Percentiles rank a stretch among this genome's conserved stretches.
phyloP scores from a whole-genome alignment of 2,113 vertebrate genomes.

The Cyanistes caeruleus region DNA sequence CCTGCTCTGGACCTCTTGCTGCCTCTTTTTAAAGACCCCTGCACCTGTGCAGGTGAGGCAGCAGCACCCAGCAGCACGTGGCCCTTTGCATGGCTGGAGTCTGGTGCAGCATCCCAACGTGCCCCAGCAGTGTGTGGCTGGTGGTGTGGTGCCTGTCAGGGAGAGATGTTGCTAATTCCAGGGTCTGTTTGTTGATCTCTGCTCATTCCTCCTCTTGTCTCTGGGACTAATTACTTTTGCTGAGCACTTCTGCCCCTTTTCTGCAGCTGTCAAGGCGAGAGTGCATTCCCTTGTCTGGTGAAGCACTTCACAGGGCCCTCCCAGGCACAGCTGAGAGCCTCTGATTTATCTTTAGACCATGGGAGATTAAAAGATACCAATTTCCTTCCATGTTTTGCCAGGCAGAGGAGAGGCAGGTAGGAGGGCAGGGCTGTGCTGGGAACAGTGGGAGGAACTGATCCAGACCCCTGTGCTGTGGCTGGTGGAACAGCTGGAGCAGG shows the following conservation, averaged over 20 bases:
- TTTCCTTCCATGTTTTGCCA: not conserved
- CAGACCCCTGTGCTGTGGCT: not conserved
- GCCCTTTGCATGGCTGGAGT: not conserved
- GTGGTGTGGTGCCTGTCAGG: not conserved
- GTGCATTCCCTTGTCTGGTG: not conserved
- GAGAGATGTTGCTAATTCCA: not conserved
- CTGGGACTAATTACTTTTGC: conserved; percentile 5
- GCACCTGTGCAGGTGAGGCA: not conserved
- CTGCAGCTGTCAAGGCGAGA: not conserved
- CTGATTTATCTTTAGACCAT: not conserved
- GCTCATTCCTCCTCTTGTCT: not conserved
- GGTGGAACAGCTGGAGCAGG: not conserved
- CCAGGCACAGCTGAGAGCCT: not conserved
- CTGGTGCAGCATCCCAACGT: not conserved
- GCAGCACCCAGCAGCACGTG: not conserved
- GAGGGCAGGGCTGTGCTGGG: not conserved
- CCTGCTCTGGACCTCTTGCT: accelerated
- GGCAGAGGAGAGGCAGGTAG: not conserved
- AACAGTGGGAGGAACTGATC: not conserved
- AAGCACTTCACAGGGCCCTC: not conserved
- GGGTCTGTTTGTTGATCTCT: not conserved
- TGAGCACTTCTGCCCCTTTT: conserved; percentile 10
- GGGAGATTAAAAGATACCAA: not conserved
- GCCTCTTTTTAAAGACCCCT: not conserved
- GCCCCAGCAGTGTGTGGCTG: not conserved